Base-by-base conservation (phyloP, 1,140 invertebrate genomes). In the Drosophila virilis region DNA sequence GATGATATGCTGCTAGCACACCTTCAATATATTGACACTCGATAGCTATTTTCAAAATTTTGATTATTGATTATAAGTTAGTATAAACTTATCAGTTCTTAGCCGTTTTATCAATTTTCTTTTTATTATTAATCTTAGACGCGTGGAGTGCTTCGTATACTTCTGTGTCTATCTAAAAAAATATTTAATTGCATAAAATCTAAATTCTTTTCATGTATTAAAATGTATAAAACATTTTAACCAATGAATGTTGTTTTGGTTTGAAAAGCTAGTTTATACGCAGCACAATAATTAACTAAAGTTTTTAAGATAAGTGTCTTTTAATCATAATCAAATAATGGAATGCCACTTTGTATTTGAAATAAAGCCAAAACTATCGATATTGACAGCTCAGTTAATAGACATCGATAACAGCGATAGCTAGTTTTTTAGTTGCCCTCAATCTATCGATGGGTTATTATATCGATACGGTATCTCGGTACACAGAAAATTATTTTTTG, bases 401-500 rank as follows among this genome's bases (percentile, higher is more conserved):
- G 8, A 37, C 22, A 66, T 51, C 52, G 62, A 45, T 58, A 58
- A 3, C 9, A 42, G 13, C 28, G 10, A 33, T 35, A 46, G 28
- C 17, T 46, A 38, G 32, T 42, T 6, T 51, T 51, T 46, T 35
- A 42, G 15, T 46, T 67, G 5, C 8, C 6, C 33, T 38, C 1
- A 15, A 9, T 10, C 3, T 59, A 68, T 73, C 70, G 64, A 54
- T 68, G 46, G 17, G 38, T 54, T 68, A 8, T 40, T 73, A 45
- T 73, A 73, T 73, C 70, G 70, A 73, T 73, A 73, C 55, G 48
- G 37, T 73, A 73, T 73, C 64, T 68, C 48, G 71, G 80, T 83
- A 83, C 80, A 83, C 80, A 83, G 80, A 85, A 85, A 85, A 88
- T 76, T 82, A 70, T 73, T 74, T 74, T 78, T 73, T 78, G 65